These are phyloP conservation scores for Eonycteris spelaea DNA, from an alignment of 2,113 vertebrate species.

Conservation along the genomic window DNA sequence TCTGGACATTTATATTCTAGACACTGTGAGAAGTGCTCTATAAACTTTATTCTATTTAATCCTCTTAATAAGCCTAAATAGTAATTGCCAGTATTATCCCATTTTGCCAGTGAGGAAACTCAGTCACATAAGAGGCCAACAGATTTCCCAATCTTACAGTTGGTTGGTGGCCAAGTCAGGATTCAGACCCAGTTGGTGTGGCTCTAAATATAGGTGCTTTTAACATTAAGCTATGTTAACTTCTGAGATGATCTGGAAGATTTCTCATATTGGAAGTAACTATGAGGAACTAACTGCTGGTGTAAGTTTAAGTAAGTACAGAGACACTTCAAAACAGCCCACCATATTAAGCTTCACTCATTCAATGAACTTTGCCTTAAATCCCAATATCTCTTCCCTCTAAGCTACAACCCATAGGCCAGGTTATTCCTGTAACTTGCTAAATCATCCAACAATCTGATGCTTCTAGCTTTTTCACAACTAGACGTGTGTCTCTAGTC, in stretches of 20 bases:
- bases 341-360: neutral
- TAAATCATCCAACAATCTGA: neutral
- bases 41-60: neutral
- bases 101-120: neutral
- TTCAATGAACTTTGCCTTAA: neutral
- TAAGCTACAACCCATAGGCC: neutral
- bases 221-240: neutral
- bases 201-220: neutral
- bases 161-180: neutral
- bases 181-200: neutral
- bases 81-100: neutral
- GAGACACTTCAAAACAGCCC: neutral
- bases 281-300: neutral
- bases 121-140: neutral
- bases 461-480: neutral
- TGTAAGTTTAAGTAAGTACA: neutral
- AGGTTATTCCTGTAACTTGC: neutral
- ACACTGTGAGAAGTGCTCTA: neutral
- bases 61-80: neutral
- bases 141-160: neutral
- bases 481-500: neutral
- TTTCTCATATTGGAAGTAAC: neutral
- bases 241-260: neutral
- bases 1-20: neutral
- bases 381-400: neutral